Conservation (phyloP, 1,140 invertebrate genomes). For the Cotesia typhae region DNA sequence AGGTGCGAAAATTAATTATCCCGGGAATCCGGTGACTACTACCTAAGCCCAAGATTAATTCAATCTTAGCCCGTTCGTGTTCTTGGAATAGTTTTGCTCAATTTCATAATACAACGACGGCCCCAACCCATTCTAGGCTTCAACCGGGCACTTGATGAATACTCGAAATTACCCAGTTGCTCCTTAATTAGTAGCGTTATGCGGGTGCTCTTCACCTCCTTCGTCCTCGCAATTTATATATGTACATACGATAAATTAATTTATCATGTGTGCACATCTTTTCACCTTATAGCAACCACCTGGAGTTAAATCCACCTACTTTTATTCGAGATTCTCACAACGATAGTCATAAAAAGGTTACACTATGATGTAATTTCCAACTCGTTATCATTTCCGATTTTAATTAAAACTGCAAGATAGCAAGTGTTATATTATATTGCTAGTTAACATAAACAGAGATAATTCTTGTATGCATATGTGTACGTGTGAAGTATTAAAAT, state of each 20-base stretch:
- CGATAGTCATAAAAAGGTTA: constrained; percentile 7
- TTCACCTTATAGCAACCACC: constrained; percentile 19
- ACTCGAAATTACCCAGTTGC: constrained; percentile 34
- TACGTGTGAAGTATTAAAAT: too few relatives aligned
- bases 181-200: constrained; percentile 30
- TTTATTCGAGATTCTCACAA: background rate
- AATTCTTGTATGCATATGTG: too few relatives aligned
- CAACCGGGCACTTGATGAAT: constrained; percentile 32
- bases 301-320: constrained; percentile 7
- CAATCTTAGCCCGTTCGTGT: constrained; percentile 38
- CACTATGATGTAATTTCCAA: constrained; percentile 2
- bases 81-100: background rate
- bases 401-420: constrained; percentile 4
- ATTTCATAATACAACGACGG: constrained; percentile 21
- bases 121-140: constrained; percentile 24
- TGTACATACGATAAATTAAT: constrained; percentile 24
- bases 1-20: constrained; percentile 55
- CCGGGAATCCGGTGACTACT: constrained; percentile 38
- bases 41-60: constrained; percentile 46
- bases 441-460: too few relatives aligned
- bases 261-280: constrained; percentile 21
- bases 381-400: constrained; percentile 18
- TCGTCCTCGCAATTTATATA: background rate
- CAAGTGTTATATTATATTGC: background rate
- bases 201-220: constrained; percentile 11